phyloP scores from a whole-genome alignment of 2,797 vertebrate genomes.

The Phoebastria nigripes region DNA sequence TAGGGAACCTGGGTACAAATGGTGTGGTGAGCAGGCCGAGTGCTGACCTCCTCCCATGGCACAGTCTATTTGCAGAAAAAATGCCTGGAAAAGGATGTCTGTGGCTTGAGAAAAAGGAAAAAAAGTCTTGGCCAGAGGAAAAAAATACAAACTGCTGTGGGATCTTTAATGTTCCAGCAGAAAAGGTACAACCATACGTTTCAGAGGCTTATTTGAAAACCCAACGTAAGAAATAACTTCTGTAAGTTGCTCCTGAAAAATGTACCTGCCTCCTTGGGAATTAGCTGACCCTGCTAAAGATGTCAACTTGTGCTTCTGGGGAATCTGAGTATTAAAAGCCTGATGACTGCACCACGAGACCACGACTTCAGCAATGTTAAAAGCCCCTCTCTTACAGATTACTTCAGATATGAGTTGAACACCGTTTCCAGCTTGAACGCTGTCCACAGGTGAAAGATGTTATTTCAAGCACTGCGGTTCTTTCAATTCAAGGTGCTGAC shows the following conservation, averaged over 20 bases:
- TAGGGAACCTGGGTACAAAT: neutral
- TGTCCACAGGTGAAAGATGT: fast-evolving
- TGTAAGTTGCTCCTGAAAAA: neutral
- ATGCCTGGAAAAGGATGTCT: neutral
- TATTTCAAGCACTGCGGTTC: neutral
- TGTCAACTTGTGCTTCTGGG: neutral
- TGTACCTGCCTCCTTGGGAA: neutral
- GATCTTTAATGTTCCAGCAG: neutral
- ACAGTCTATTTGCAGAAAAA: neutral
- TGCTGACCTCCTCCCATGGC: neutral
- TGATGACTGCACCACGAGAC: neutral
- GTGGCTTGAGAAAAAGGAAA: neutral
- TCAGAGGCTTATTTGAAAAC: neutral
- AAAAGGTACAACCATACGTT: fast-evolving
- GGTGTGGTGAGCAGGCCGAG: neutral
- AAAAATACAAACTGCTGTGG: neutral
- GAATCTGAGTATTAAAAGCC: neutral
- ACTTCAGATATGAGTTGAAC: neutral
- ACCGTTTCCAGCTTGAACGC: fast-evolving
- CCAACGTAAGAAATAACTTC: fast-evolving
- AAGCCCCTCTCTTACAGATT: neutral
- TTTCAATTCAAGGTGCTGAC: neutral
- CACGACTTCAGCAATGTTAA: fast-evolving
- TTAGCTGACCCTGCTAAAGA: neutral
- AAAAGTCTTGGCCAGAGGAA: neutral